phyloP scores from a whole-genome alignment of 2,888 invertebrate genomes.

The Pristionchus japonicus region DNA sequence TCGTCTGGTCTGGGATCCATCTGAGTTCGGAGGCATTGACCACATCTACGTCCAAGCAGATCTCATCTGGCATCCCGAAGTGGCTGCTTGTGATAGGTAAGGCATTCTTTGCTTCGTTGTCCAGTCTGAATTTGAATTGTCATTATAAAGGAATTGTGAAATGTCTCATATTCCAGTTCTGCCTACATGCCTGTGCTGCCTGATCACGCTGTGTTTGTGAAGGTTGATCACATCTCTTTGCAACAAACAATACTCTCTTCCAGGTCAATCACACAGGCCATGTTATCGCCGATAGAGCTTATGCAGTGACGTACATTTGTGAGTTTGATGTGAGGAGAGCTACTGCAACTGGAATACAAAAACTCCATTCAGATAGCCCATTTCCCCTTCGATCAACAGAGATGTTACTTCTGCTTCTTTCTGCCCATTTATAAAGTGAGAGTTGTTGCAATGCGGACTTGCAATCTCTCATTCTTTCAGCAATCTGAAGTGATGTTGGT shows the following conservation, averaged over 20 bases:
- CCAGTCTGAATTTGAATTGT: background rate
- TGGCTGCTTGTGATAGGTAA: conserved; percentile 35
- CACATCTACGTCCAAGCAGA: conserved; percentile 14
- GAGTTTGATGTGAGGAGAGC: conserved; percentile 33
- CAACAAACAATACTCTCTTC: background rate
- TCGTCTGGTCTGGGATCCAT: conserved; percentile 29
- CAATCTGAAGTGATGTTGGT: background rate
- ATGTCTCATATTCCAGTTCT: background rate
- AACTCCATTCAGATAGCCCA: conserved; percentile 5
- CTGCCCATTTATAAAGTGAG: background rate
- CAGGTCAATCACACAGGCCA: conserved; percentile 29
- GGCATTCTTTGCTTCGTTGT: too few species aligned
- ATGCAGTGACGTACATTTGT: conserved; percentile 32
- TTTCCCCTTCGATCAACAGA: conserved; percentile 36
- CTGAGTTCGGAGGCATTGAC: conserved; percentile 38
- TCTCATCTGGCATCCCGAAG: conserved; percentile 26
- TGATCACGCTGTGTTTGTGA: background rate
- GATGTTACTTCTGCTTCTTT: conserved; percentile 27
- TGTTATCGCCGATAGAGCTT: background rate
- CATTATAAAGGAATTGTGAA: background rate
- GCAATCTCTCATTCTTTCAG: background rate
- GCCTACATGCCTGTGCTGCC: conserved; percentile 24
- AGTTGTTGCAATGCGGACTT: background rate
- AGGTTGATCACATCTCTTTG: background rate
- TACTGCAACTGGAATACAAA: too few species aligned